Conservation (phyloP, 2,888 invertebrate genomes). For the Cerastis leucographa region DNA sequence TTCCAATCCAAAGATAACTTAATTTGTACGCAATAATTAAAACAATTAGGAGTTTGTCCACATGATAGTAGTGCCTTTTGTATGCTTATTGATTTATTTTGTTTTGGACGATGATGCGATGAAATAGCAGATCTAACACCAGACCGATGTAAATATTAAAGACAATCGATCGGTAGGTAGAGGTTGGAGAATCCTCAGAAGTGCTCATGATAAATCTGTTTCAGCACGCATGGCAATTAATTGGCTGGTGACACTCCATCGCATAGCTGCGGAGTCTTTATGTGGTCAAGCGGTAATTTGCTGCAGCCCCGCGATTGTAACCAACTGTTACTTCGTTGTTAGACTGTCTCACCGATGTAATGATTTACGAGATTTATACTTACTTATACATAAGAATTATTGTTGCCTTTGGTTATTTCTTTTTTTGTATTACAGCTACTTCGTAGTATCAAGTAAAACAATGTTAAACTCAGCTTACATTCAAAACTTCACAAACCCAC, state of each 20-base stretch:
- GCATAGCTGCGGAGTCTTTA: conserved; percentile 72
- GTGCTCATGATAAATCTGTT: conserved; percentile 85
- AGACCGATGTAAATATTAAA: conserved; percentile 63
- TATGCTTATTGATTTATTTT: conserved; percentile 62
- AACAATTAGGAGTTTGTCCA: conserved; percentile 75
- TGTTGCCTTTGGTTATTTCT: background rate
- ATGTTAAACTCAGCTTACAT: conserved; percentile 6
- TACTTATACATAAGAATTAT: background rate
- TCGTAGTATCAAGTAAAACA: conserved; percentile 6
- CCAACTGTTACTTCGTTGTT: conserved; percentile 67
- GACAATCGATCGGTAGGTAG: conserved; percentile 59
- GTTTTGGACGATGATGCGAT: conserved; percentile 22
- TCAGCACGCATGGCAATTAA: conserved; percentile 86
- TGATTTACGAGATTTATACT: background rate
- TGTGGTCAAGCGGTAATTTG: conserved; percentile 79
- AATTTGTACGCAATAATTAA: conserved; percentile 87
- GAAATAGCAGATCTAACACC: conserved; percentile 54
- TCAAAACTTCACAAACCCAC: conserved; percentile 59
- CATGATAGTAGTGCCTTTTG: conserved; percentile 63
- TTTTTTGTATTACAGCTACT: conserved; percentile 19
- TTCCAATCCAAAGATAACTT: conserved; percentile 82
- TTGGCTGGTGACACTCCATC: conserved; percentile 75
- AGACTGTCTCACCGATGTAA: conserved; percentile 20
- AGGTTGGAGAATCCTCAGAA: conserved; percentile 80
- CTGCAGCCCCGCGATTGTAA: conserved; percentile 71